phyloP scores from a whole-genome alignment of 2,888 invertebrate species.

The Hedychridium roseum region DNA sequence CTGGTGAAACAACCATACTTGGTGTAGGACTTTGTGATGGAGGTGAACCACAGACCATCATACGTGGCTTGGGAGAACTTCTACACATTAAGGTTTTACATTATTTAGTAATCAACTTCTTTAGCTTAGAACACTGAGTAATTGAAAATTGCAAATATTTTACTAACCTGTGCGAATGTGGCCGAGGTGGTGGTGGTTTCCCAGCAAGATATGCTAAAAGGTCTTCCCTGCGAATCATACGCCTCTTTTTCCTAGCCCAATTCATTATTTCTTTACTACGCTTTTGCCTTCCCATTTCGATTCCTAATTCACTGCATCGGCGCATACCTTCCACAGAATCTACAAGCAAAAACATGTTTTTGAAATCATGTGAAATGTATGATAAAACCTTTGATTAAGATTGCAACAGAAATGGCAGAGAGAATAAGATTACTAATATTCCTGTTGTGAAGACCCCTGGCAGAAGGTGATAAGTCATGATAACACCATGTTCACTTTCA shows the following conservation, averaged over 20 bases:
- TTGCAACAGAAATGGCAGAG: too few species aligned
- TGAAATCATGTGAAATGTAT: too few species aligned
- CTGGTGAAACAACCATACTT: conserved; percentile 61
- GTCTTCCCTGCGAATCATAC: conserved; percentile 79
- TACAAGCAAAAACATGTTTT: too few species aligned
- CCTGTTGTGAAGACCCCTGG: too few species aligned
- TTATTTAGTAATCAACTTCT: not conserved
- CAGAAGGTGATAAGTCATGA: too few species aligned
- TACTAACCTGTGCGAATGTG: conserved; percentile 65
- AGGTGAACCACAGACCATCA: conserved; percentile 61
- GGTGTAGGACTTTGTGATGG: conserved; percentile 64
- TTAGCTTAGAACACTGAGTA: not conserved
- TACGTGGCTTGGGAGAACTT: conserved; percentile 67
- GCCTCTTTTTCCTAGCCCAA: conserved; percentile 78
- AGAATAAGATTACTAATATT: too few species aligned
- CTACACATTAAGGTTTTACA: conserved; percentile 44
- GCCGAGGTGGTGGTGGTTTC: conserved; percentile 71
- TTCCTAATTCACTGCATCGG: conserved; percentile 74
- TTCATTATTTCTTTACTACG: conserved; percentile 78
- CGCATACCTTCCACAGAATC: conserved; percentile 78
- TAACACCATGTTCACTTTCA: too few species aligned
- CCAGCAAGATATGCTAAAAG: conserved; percentile 80
- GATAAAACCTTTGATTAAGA: too few species aligned
- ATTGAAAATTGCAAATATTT: not conserved
- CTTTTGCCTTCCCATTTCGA: conserved; percentile 77